These are phyloP conservation scores for Coptotermes formosanus DNA, from an alignment of 1,140 invertebrate genomes.

Conservation along the genomic window DNA sequence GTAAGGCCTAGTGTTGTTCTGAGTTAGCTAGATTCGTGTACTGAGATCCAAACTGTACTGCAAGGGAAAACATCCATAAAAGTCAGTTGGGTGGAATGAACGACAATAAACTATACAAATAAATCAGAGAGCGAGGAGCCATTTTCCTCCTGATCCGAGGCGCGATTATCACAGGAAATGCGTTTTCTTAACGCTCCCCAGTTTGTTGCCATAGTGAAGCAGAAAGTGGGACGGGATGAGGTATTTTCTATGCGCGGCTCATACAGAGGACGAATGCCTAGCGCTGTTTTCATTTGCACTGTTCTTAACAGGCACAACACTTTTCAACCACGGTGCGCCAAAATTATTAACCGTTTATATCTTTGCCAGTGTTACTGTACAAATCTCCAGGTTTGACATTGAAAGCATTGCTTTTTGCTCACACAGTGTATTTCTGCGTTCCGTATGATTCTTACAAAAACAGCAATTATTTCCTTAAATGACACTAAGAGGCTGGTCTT, in stretches of 20 bases:
- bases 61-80: conserved; percentile 44
- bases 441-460: too few relatives aligned
- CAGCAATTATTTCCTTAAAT: too few relatives aligned
- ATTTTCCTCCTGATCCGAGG: conserved; percentile 44
- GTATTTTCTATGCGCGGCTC: neutral
- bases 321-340: too few relatives aligned
- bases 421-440: too few relatives aligned
- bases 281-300: too few relatives aligned
- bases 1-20: neutral
- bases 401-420: too few relatives aligned
- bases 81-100: conserved; percentile 46
- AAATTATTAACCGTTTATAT: too few relatives aligned
- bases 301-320: too few relatives aligned
- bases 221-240: neutral
- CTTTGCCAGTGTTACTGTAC: too few relatives aligned
- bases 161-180: conserved; percentile 42
- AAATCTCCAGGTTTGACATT: too few relatives aligned
- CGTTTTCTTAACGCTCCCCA: conserved; percentile 26
- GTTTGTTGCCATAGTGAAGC: neutral
- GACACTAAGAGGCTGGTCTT: too few relatives aligned
- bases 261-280: neutral
- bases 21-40: neutral
- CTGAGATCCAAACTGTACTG: neutral
- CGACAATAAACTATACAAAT: conserved; percentile 47
- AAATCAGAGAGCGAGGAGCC: conserved; percentile 43